Conservation (phyloP, 2,113 vertebrate genomes). For the Clarias batrachus region DNA sequence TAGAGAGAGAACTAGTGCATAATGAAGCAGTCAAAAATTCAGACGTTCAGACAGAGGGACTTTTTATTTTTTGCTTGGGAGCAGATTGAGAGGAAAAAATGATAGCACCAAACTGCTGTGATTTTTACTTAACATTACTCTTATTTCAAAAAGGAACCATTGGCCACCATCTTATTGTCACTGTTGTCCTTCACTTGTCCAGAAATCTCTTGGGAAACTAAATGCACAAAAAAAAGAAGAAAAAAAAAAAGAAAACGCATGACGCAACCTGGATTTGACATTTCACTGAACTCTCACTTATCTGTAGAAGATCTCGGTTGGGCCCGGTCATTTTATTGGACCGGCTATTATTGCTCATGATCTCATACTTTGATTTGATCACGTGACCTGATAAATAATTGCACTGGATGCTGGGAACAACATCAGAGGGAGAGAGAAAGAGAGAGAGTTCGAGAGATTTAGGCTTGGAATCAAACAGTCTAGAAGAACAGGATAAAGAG, state of each 20-base stretch:
- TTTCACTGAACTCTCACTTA: conserved; percentile 19
- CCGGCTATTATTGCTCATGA: not conserved
- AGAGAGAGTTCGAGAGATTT: conserved; percentile 8
- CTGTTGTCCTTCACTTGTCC: not conserved
- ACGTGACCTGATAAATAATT: conserved; percentile 32
- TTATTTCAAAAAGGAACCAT: not conserved
- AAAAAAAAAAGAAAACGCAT: not conserved
- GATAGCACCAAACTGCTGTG: not conserved
- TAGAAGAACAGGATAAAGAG: not conserved
- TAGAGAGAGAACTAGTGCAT: not conserved
- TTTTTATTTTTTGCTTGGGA: not conserved
- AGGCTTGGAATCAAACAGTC: conserved; percentile 28
- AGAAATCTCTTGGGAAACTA: not conserved
- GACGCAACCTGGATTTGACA: conserved; percentile 4
- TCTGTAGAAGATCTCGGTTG: conserved; percentile 2
- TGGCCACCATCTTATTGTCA: not conserved
- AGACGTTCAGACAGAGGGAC: not conserved
- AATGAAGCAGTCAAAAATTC: too few species aligned
- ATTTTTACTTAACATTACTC: not conserved
- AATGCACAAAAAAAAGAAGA: conserved; percentile 7
- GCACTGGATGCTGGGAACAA: conserved; percentile 6
- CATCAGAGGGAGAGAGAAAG: not conserved
- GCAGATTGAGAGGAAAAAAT: not conserved
- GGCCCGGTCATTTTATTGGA: not conserved
- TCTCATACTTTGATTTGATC: conserved; percentile 18